These are phyloP conservation scores for Agapornis canus DNA, from an alignment of 2,797 vertebrate species.

Conservation along the genomic window DNA sequence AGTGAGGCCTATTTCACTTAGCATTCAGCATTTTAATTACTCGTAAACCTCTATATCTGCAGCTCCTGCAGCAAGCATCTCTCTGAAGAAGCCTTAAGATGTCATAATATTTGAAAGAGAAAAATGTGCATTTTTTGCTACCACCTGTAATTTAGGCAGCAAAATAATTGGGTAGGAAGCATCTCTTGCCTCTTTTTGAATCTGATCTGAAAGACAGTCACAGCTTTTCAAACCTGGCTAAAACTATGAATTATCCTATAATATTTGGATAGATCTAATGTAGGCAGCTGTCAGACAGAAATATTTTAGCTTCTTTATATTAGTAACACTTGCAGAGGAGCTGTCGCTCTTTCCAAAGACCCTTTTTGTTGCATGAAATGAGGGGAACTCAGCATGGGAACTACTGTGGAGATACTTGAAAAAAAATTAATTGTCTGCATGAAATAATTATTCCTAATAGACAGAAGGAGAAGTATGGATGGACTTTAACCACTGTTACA, in stretches of 20 bases:
- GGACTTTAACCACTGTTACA: background rate
- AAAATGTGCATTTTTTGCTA: background rate
- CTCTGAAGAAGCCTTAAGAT: background rate
- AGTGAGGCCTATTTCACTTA: background rate
- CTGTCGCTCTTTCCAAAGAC: background rate
- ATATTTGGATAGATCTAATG: slow-evolving; percentile 17
- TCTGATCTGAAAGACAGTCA: slow-evolving; percentile 36
- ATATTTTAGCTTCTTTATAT: background rate
- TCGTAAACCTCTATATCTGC: background rate
- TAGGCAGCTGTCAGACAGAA: slow-evolving; percentile 28
- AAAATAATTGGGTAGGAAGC: slow-evolving; percentile 37
- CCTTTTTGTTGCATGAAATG: background rate
- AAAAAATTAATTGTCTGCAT: background rate
- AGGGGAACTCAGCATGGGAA: background rate
- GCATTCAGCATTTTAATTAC: background rate
- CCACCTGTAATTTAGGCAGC: slow-evolving; percentile 39
- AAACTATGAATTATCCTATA: slow-evolving; percentile 38
- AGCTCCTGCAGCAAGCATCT: background rate
- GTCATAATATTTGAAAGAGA: slow-evolving; percentile 49
- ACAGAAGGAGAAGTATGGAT: background rate
- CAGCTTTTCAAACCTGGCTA: slow-evolving; percentile 52
- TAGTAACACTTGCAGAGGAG: background rate
- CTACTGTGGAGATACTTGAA: background rate
- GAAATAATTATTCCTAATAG: background rate
- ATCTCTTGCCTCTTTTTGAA: slow-evolving; percentile 3